These are phyloP conservation scores for Maconellicoccus hirsutus DNA, from an alignment of 1,140 invertebrate genomes.

Conservation along the genomic window DNA sequence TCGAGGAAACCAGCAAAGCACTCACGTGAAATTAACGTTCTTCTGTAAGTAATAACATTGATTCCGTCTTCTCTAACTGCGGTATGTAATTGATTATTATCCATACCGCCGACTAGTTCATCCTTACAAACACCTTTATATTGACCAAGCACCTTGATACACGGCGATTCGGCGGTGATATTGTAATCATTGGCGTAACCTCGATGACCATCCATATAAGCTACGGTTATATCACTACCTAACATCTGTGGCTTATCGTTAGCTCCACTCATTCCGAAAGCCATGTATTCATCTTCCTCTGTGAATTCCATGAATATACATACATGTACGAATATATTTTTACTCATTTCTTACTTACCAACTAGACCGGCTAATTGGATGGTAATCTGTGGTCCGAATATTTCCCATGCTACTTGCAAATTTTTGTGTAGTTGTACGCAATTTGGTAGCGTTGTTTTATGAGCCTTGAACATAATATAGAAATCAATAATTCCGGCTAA, in stretches of 20 bases:
- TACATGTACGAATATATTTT: not conserved
- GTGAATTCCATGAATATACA: too few relatives aligned
- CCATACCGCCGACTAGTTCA: conserved; percentile 52
- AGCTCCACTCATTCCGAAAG: conserved; percentile 73
- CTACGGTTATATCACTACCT: conserved; percentile 70
- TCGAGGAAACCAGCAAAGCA: conserved; percentile 27
- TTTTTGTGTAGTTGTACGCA: conserved; percentile 74
- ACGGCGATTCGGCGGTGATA: conserved; percentile 71
- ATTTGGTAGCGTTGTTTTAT: conserved; percentile 56
- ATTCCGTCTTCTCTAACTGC: conserved; percentile 57
- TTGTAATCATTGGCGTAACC: conserved; percentile 73
- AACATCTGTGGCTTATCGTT: conserved; percentile 61
- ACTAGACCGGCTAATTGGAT: conserved; percentile 67
- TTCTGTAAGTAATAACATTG: conserved; percentile 63
- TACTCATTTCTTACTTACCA: not conserved
- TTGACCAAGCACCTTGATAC: conserved; percentile 68
- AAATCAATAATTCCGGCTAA: not conserved
- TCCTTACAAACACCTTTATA: conserved; percentile 79
- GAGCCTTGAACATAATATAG: conserved; percentile 32
- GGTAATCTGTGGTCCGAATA: conserved; percentile 78
- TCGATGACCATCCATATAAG: conserved; percentile 56
- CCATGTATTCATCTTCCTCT: conserved; percentile 68
- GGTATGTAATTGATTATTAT: conserved; percentile 63
- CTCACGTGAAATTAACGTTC: conserved; percentile 57
- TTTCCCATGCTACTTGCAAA: conserved; percentile 75